These are phyloP conservation scores for Oryzias curvinotus DNA, from an alignment of 2,113 vertebrate species.

Conservation along the genomic window DNA sequence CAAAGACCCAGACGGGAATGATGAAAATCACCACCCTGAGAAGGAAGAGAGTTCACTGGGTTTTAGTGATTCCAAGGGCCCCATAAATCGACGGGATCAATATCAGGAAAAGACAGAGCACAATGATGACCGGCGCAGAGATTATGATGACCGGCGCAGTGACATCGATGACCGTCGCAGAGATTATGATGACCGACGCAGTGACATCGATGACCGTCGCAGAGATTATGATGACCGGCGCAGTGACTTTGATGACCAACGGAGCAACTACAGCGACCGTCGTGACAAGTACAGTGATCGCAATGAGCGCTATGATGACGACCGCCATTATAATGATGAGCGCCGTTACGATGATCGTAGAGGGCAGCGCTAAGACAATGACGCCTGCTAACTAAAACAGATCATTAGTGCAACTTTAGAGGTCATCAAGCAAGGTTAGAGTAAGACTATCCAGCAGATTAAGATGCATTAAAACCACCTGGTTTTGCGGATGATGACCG, in stretches of 20 bases:
- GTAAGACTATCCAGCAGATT: conserved; percentile 6
- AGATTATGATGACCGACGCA: conserved; percentile 24
- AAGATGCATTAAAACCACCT: neutral
- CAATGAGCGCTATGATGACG: conserved; percentile 16
- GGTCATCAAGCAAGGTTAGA: conserved; percentile 46
- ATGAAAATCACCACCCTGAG: neutral
- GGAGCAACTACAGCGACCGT: conserved; percentile 21
- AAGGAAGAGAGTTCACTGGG: neutral
- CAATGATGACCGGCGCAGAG: conserved; percentile 7
- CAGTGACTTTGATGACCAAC: conserved; percentile 18
- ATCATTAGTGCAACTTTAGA: too few species aligned
- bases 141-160: conserved; percentile 30
- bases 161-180: conserved; percentile 21
- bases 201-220: conserved; percentile 21
- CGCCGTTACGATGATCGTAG: conserved; percentile 39
- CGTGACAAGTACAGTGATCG: conserved; percentile 21
- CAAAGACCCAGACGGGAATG: conserved; percentile 17
- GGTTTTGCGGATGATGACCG: neutral
- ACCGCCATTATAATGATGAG: conserved; percentile 21
- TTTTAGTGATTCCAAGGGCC: neutral
- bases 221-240: conserved; percentile 29
- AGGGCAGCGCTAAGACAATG: conserved; percentile 20
- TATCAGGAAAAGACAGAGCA: conserved; percentile 22
- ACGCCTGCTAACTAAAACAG: conserved; percentile 21
- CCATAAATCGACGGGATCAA: neutral